Evolutionary conservation across 1,140 invertebrate species (phyloP).

Genomic region (Brachystomella parvula): DNA sequence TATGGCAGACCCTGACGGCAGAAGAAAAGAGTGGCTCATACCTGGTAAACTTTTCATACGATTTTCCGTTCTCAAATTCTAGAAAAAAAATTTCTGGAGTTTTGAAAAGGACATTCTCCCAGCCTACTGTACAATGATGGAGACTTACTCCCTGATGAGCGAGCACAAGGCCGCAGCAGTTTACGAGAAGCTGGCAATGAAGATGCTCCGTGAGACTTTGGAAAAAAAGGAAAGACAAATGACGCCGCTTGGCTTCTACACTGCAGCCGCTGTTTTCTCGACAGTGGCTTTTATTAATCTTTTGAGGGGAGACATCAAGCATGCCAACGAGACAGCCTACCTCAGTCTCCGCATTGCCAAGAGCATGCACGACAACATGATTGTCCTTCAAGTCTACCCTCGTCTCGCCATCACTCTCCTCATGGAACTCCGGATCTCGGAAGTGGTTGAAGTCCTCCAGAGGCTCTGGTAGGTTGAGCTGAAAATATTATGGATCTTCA

Average conservation of each 20-base stretch:
- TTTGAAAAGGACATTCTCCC: conserved; percentile 31
- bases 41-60: conserved; percentile 6
- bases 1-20: conserved; percentile 24
- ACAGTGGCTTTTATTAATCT: conserved; percentile 10
- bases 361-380: conserved; percentile 25
- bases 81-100: not conserved
- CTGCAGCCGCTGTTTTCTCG: conserved; percentile 26
- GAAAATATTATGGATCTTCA: not conserved
- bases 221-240: conserved; percentile 13
- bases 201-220: conserved; percentile 14
- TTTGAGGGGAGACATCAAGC: conserved; percentile 18
- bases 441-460: conserved; percentile 22
- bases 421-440: conserved; percentile 15
- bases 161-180: conserved; percentile 18
- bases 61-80: not conserved
- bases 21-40: conserved; percentile 12
- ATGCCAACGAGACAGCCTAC: conserved; percentile 19
- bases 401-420: conserved; percentile 12
- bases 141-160: conserved; percentile 15
- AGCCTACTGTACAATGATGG: conserved; percentile 33
- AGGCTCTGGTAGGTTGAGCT: conserved; percentile 32
- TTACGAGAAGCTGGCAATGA: conserved; percentile 29
- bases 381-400: conserved; percentile 21
- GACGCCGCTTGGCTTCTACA: conserved; percentile 23
- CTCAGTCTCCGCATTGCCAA: conserved; percentile 25